Percentiles rank a stretch among this genome's conserved stretches.
Evolutionary conservation across 2,888 invertebrate species (phyloP).

Genomic region (Caenorhabditis angaria): DNA sequence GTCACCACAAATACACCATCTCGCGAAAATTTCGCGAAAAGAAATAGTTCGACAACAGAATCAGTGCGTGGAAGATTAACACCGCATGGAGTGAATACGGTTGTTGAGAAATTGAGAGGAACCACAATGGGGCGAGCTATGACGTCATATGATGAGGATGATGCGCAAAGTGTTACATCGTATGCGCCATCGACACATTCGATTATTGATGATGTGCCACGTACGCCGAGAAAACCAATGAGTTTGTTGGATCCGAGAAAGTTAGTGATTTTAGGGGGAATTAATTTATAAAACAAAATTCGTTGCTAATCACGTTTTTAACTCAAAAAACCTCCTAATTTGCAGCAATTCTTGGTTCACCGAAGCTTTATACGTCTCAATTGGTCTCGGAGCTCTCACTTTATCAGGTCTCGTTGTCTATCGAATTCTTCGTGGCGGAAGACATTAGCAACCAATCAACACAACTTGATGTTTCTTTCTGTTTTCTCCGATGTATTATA

Average conservation of each 20-base stretch:
- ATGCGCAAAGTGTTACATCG: conserved; percentile 39
- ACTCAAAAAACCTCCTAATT: conserved; percentile 7
- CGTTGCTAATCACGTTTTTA: too few relatives aligned
- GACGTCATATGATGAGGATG: conserved; percentile 31
- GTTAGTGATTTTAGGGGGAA: conserved; percentile 44
- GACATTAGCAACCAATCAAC: neutral
- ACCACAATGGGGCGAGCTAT: neutral
- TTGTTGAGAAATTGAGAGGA: conserved; percentile 30
- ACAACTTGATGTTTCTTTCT: neutral
- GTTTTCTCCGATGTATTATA: neutral
- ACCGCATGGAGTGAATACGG: conserved; percentile 26
- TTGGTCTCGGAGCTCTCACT: conserved; percentile 52
- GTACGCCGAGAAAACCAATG: conserved; percentile 52
- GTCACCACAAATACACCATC: conserved; percentile 13
- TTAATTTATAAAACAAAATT: too few relatives aligned
- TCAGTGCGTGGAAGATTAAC: conserved; percentile 28
- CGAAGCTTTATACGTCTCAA: conserved; percentile 56
- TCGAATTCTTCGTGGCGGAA: conserved; percentile 40
- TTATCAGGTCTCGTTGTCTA: conserved; percentile 42
- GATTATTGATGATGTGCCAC: conserved; percentile 57
- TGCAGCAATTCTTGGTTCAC: conserved; percentile 47
- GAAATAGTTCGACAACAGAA: conserved; percentile 13
- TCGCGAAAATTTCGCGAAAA: neutral
- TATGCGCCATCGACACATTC: conserved; percentile 50
- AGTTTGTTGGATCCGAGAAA: conserved; percentile 53